Conservation (phyloP, 2,113 vertebrate genomes). For the Thunnus thynnus region DNA sequence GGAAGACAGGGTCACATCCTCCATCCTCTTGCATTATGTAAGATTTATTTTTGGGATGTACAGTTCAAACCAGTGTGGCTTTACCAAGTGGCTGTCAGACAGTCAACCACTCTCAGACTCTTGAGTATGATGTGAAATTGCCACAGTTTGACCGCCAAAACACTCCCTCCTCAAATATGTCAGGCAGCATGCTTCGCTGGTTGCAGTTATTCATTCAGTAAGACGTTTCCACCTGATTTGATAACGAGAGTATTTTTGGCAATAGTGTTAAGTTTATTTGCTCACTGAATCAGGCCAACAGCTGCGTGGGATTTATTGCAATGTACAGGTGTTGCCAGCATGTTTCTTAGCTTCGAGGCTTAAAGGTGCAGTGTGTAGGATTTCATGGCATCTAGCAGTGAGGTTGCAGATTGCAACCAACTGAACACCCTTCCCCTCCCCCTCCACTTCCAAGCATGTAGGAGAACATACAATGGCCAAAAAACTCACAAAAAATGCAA, state of each 20-base stretch:
- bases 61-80: slow-evolving; percentile 69
- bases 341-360: slow-evolving; percentile 30
- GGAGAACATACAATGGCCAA: no score
- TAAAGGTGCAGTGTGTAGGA: background rate
- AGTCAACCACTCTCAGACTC: slow-evolving; percentile 54
- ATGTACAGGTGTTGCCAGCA: slow-evolving; percentile 58
- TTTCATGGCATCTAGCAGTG: no score
- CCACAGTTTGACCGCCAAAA: slow-evolving; percentile 50
- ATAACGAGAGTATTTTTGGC: slow-evolving; percentile 26
- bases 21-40: slow-evolving; percentile 73
- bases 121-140: slow-evolving; percentile 54
- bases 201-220: slow-evolving; percentile 25
- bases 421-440: no score
- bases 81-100: slow-evolving; percentile 67
- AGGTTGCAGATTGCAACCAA: no score
- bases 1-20: slow-evolving; percentile 72
- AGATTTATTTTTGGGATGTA: slow-evolving; percentile 79
- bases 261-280: slow-evolving; percentile 28
- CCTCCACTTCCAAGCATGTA: no score
- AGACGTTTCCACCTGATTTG: slow-evolving; percentile 44
- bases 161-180: slow-evolving; percentile 22
- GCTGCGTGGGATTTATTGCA: slow-evolving; percentile 47
- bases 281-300: slow-evolving; percentile 48
- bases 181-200: slow-evolving; percentile 16
- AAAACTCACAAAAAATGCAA: no score